Evolutionary conservation across 2,797 vertebrate species (phyloP), one percentile per base, ranked within the genome.

Genomic region (Enteromius paludinosus): DNA sequence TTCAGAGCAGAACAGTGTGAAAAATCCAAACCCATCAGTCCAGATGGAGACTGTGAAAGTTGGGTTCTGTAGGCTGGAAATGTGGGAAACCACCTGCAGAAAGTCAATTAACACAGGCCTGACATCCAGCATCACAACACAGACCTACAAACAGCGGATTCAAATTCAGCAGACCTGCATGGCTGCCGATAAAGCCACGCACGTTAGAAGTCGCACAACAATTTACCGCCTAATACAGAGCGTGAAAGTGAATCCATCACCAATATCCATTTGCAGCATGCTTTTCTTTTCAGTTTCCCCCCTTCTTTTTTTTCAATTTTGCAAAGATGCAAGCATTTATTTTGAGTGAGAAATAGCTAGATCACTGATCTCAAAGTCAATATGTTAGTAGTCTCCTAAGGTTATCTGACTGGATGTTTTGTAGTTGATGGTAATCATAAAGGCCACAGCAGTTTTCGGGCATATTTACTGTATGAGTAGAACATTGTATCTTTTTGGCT

Each of bases 61-160:
- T 86, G 87, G 78, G 86, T 90, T 86, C 77, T 71, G 56, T 83
- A 73, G 78, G 87, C 89, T 89, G 89, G 83, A 89, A 89, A 92
- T 89, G 89, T 88, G 88, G 86, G 89, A 70, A 94, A 91, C 90
- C 91, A 93, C 91, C 92, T 93, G 92, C 93, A 88, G 92, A 89
- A 94, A 94, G 93, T 94, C 92, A 94, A 95, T 95, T 95, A 95
- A 93, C 90, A 94, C 92, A 94, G 91, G 89, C 88, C 92, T 90
- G 93, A 94, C 92, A 92, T 81, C 87, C 89, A 89, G 86, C 90
- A 87, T 87, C 91, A 92, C 88, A 90, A 90, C 92, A 90, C 83
- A 89, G 85, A 88, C 91, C 93, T 91, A 92, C 91, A 95, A 93
- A 93, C 90, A 91, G 90, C 87, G 87, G 82, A 93, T 94, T 93